phyloP scores from a whole-genome alignment of 2,797 vertebrate genomes.

The Macrochelys suwanniensis region DNA sequence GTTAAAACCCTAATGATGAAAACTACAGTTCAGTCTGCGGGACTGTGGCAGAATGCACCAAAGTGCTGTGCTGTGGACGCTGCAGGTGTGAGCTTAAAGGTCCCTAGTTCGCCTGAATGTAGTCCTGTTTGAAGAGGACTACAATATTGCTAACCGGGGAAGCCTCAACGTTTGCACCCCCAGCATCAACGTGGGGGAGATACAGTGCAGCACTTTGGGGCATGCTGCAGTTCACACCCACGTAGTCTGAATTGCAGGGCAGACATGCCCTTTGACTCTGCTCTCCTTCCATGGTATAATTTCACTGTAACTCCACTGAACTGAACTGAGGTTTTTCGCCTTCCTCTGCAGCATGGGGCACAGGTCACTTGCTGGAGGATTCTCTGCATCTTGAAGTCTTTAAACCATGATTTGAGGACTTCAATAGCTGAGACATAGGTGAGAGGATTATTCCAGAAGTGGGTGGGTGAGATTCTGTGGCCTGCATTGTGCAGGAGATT shows the following conservation, averaged over 20 bases:
- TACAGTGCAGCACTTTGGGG: too few relatives aligned
- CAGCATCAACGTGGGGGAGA: background rate
- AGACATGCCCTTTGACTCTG: background rate
- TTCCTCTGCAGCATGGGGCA: too few relatives aligned
- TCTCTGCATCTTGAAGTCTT: too few relatives aligned
- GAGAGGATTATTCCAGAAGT: too few relatives aligned
- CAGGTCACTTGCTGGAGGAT: too few relatives aligned
- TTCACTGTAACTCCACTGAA: background rate
- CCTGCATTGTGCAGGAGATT: too few relatives aligned
- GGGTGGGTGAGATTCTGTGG: too few relatives aligned
- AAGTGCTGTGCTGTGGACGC: background rate
- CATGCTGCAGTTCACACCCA: too few relatives aligned
- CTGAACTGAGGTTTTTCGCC: background rate
- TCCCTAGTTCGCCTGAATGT: background rate
- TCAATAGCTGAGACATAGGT: too few relatives aligned
- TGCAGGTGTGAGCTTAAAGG: background rate
- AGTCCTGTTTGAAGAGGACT: background rate
- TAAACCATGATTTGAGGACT: too few relatives aligned
- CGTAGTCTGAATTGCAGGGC: too few relatives aligned
- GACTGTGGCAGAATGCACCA: background rate
- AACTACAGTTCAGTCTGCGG: background rate
- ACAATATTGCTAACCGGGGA: background rate
- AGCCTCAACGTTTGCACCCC: background rate
- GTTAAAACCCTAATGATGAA: background rate
- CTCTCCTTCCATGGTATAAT: background rate